phyloP scores from a whole-genome alignment of 2,888 invertebrate genomes.

The Cecidostiba fungosa region DNA sequence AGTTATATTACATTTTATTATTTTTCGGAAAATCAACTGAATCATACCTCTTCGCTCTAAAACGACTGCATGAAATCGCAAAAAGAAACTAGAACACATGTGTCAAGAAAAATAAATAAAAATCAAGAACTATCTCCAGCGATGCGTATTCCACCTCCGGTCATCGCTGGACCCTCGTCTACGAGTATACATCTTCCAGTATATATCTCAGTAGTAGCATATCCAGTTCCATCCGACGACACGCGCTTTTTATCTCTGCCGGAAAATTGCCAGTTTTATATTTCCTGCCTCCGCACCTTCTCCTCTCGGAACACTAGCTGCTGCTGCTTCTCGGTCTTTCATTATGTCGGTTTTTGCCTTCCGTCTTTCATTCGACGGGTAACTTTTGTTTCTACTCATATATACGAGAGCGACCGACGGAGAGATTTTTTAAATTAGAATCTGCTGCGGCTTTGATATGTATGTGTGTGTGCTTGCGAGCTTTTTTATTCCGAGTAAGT shows the following conservation, averaged over 20 bases:
- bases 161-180: background rate
- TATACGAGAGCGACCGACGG: background rate
- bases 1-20: too few relatives aligned
- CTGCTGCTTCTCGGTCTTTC: background rate
- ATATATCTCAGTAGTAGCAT: background rate
- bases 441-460: background rate
- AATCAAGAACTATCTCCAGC: background rate
- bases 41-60: too few relatives aligned
- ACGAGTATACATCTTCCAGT: background rate
- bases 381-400: background rate
- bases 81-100: background rate
- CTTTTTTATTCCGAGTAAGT: background rate
- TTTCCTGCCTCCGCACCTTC: slow-evolving; percentile 1
- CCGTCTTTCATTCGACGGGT: background rate
- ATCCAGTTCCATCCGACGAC: background rate
- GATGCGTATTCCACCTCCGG: background rate
- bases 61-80: too few relatives aligned
- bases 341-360: background rate
- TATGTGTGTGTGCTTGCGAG: background rate
- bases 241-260: slow-evolving; percentile 36
- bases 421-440: background rate
- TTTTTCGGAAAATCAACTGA: too few relatives aligned
- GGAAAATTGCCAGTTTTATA: slow-evolving; percentile 52
- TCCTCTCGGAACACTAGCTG: background rate
- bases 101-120: background rate